phyloP scores from a whole-genome alignment of 2,797 vertebrate species.

The Aphelocoma californica region DNA sequence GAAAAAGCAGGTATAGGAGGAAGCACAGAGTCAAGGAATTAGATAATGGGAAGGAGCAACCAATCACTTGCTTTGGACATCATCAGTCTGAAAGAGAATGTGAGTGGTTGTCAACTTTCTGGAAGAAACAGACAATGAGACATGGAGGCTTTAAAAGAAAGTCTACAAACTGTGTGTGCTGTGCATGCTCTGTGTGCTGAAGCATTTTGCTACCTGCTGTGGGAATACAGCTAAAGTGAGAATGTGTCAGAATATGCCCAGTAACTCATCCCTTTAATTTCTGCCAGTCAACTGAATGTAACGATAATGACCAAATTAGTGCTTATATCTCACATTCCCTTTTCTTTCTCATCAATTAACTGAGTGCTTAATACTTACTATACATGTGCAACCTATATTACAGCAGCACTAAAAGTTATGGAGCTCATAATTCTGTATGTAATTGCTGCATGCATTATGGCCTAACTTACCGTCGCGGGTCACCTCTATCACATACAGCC shows the following conservation, averaged over 20 bases:
- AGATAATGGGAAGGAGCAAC: not conserved
- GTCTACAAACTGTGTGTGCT: not conserved
- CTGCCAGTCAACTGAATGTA: not conserved
- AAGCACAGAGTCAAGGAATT: not conserved
- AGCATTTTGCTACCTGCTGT: not conserved
- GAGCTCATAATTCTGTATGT: not conserved
- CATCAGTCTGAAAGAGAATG: not conserved
- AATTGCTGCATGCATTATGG: constrained; percentile 1
- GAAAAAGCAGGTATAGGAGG: not conserved
- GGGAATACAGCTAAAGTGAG: not conserved
- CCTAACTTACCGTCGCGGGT: constrained; percentile 89
- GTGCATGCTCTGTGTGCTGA: not conserved
- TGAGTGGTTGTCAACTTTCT: not conserved
- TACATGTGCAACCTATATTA: not conserved
- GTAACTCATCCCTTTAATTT: constrained; percentile 11
- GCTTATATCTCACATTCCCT: not conserved
- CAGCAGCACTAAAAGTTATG: not conserved
- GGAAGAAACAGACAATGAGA: not conserved
- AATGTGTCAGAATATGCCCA: not conserved
- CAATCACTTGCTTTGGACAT: not conserved
- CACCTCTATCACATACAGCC: constrained; percentile 92
- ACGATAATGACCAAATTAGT: not conserved
- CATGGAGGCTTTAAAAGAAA: not conserved
- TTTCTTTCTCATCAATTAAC: constrained; percentile 1
- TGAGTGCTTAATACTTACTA: not conserved